Evolutionary conservation across 53 echinoderm and acorn worm genomes (phyloP), one percentile per base, ranked within the genome.

Genomic region (Echinometra lucunter): DNA sequence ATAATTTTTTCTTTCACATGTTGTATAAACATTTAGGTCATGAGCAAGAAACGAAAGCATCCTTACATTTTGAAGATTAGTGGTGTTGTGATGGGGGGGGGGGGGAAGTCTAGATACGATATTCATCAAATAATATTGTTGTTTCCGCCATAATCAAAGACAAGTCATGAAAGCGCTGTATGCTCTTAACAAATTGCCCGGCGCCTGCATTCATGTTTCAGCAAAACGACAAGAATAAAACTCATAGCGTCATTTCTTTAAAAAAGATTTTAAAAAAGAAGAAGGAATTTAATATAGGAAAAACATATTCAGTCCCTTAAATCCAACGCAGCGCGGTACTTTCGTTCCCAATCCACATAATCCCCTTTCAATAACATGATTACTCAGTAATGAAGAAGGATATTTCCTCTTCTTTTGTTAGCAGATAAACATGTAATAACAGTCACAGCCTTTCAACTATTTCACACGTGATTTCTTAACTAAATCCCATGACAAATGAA

Each of bases 351-450:
- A 45, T 85, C 45, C 47, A 28, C 49, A 85, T 85, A 85, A 85
- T 85, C 85, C 85, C 15, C n/a, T 11, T 47, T 49, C 49, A 85
- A 49, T n/a, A 85, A 85, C 47, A 85, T 85, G 47, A 85, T 85
- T 85, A 85, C 81, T 85, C 85, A 49, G 85, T 85, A 85, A n/a
- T 85, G 85, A 49, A 45, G 85, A 85, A 85, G n/a, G 85, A 85
- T 85, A n/a, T 85, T 85, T 85, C 85, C 85, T 85, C 85, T 85
- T 8, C 85, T 10, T n/a, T 85, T 85, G 85, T 53, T 49, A n/a
- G 27, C 21, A 30, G 45, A 85, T 49, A 85, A 85, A 49, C 85
- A 85, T 49, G 47, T 49, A 85, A 49, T 47, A 28, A 85, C 85
- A 85, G 27, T 85, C 0, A 23, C 85, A n/a, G n/a, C n/a, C 49